These are phyloP conservation scores for Tigriopus californicus DNA, from an alignment of 2,888 invertebrate species.

Conservation along the genomic window DNA sequence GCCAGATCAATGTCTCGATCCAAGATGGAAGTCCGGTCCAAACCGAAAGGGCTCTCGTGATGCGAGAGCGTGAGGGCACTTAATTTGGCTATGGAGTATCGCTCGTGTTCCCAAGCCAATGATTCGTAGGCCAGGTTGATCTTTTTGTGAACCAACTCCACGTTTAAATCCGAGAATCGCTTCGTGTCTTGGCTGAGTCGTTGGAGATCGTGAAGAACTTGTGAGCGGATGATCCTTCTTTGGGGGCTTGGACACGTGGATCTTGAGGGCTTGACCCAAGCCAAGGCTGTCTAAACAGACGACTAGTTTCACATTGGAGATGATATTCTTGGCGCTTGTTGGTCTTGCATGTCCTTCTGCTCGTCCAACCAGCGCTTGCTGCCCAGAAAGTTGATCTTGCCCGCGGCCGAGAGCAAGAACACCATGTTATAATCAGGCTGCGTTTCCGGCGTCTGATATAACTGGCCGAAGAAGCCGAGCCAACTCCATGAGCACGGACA, in stretches of 20 bases:
- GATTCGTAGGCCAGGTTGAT: conserved; percentile 83
- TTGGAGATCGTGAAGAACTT: conserved; percentile 26
- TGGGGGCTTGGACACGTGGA: conserved; percentile 96
- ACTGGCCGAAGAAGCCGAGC: conserved; percentile 66
- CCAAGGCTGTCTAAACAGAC: conserved; percentile 57
- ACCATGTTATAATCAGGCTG: conserved; percentile 46
- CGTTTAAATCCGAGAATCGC: conserved; percentile 9
- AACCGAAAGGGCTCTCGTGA: conserved; percentile 17
- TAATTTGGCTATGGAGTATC: conserved; percentile 75
- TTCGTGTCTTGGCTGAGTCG: neutral
- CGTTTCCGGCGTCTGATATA: conserved; percentile 37
- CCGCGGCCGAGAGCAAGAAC: conserved; percentile 74
- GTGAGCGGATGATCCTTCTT: conserved; percentile 52
- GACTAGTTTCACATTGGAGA: conserved; percentile 67
- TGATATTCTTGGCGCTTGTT: no score
- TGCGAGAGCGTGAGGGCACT: conserved; percentile 80
- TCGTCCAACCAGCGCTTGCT: conserved; percentile 91
- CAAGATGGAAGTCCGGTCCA: conserved; percentile 30
- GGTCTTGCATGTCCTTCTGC: conserved; percentile 60
- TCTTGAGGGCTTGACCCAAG: conserved; percentile 49
- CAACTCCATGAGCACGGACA: conserved; percentile 66
- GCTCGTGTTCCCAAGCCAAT: conserved; percentile 90
- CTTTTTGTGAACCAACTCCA: conserved; percentile 63
- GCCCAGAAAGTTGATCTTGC: conserved; percentile 83
- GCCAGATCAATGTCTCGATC: conserved; percentile 40